phyloP scores from a whole-genome alignment of 2,113 vertebrate genomes.

The Oreochromis spilurus region DNA sequence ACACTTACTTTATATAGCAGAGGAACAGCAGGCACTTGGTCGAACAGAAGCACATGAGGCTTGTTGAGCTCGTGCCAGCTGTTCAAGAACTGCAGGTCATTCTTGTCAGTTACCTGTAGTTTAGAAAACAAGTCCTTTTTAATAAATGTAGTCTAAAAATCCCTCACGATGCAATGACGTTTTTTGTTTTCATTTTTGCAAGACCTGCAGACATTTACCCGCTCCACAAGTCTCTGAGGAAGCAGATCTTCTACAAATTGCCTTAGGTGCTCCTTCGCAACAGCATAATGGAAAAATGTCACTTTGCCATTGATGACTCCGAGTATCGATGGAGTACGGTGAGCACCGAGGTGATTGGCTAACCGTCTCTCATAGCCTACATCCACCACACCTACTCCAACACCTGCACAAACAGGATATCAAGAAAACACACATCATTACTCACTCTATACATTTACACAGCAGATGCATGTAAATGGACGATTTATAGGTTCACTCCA shows the following conservation, averaged over 20 bases:
- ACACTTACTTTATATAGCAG: slow-evolving; percentile 82
- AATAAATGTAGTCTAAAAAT: neutral
- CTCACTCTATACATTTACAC: neutral
- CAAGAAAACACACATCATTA: neutral
- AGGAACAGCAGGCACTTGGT: slow-evolving; percentile 81
- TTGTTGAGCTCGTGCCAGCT: slow-evolving; percentile 93
- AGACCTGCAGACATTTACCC: slow-evolving; percentile 66
- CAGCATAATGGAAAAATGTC: slow-evolving; percentile 91
- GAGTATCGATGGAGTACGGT: slow-evolving; percentile 90
- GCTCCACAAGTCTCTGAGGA: slow-evolving; percentile 87
- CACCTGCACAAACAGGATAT: slow-evolving; percentile 71
- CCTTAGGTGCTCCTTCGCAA: slow-evolving; percentile 83
- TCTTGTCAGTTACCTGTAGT: slow-evolving; percentile 88
- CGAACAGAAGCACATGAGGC: slow-evolving; percentile 89
- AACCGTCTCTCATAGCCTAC: slow-evolving; percentile 88
- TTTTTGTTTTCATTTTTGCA: neutral
- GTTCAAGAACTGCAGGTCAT: slow-evolving; percentile 82
- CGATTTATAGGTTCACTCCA: neutral
- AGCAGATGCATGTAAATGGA: neutral
- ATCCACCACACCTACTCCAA: slow-evolving; percentile 92
- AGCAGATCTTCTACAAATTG: slow-evolving; percentile 93
- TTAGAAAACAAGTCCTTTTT: neutral
- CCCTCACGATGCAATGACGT: neutral
- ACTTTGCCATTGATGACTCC: slow-evolving; percentile 88
- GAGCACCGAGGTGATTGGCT: slow-evolving; percentile 89